phyloP scores from a whole-genome alignment of 2,113 vertebrate genomes.

The Tetrax tetrax region DNA sequence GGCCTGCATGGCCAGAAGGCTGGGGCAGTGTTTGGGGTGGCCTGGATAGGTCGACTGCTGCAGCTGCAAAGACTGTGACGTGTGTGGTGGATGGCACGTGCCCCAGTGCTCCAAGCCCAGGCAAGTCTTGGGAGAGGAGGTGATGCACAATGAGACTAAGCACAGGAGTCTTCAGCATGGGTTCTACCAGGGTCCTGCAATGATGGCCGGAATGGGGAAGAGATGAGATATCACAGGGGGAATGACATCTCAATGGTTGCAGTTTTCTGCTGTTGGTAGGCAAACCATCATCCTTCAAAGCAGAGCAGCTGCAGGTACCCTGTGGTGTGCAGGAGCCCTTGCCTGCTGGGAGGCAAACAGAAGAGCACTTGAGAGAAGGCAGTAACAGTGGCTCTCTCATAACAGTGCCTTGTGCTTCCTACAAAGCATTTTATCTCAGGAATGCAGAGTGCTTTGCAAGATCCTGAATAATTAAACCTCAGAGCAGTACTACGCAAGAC shows the following conservation, averaged over 20 bases:
- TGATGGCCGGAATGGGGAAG: neutral
- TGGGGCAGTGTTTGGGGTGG: neutral
- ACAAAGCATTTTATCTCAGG: neutral
- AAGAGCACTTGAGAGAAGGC: neutral
- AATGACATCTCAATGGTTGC: neutral
- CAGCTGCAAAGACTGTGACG: neutral
- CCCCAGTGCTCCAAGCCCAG: neutral
- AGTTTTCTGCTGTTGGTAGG: neutral
- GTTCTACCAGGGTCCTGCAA: neutral
- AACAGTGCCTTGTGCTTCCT: neutral
- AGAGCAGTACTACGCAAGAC: neutral
- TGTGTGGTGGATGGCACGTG: fast-evolving
- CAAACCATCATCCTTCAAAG: neutral
- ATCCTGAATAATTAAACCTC: neutral
- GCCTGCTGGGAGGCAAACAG: neutral
- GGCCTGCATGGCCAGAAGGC: neutral
- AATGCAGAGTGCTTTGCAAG: neutral
- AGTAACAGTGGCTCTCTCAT: neutral
- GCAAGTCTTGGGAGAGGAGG: neutral
- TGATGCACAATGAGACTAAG: neutral
- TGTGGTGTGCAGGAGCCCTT: neutral
- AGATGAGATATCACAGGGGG: neutral
- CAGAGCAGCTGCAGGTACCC: neutral
- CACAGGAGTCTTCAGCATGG: neutral
- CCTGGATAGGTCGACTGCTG: neutral